Evolutionary conservation across 2,113 vertebrate genomes (phyloP).

Genomic region (Addax nasomaculatus): DNA sequence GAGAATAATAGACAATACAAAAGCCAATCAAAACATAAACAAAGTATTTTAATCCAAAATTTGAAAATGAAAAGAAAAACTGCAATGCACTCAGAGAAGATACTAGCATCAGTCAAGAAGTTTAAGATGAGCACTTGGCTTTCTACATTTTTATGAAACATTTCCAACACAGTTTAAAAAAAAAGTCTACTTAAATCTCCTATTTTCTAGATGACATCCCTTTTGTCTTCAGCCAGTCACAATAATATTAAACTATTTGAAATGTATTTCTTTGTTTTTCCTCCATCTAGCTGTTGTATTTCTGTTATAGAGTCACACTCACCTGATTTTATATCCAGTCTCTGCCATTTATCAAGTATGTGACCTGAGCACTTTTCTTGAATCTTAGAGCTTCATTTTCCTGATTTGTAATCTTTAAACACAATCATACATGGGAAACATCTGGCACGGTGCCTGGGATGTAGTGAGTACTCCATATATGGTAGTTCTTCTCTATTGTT

Average conservation of each 20-base stretch:
- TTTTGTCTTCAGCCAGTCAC: background rate
- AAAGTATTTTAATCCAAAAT: background rate
- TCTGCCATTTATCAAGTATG: background rate
- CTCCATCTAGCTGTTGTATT: background rate
- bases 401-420: background rate
- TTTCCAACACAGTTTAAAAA: background rate
- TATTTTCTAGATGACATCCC: background rate
- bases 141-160: background rate
- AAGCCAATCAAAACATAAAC: background rate
- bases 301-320: background rate
- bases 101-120: background rate
- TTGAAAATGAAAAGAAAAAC: background rate
- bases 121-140: background rate
- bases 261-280: background rate
- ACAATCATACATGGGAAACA: background rate
- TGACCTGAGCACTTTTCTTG: background rate
- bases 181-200: background rate
- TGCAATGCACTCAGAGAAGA: background rate
- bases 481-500: background rate
- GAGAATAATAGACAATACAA: background rate
- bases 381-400: background rate
- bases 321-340: background rate
- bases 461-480: background rate
- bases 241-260: background rate
- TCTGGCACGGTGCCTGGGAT: background rate